A percentile compares a stretch with the other conserved stretches of the same genome.
Evolutionary conservation across 2,888 invertebrate species (phyloP).

Genomic region (Panorpa germanica): DNA sequence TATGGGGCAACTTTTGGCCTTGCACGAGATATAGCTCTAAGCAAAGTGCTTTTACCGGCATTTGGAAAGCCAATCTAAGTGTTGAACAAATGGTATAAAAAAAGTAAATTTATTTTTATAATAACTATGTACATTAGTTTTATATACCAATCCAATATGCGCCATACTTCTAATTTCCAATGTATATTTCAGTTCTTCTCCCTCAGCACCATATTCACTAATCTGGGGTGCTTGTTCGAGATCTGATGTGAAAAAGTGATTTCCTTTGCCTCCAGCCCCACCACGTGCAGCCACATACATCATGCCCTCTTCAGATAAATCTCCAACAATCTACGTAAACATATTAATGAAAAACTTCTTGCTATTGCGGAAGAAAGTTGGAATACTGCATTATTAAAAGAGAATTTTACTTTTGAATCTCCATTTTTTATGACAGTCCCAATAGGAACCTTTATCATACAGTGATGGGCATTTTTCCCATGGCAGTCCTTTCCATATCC

Average conservation of each 20-base stretch:
- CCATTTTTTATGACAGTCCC: slow-evolving; percentile 52
- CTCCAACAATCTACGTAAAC: slow-evolving; percentile 32
- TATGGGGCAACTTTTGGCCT: slow-evolving; percentile 81
- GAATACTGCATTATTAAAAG: slow-evolving; percentile 21
- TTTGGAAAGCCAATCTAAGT: slow-evolving; percentile 70
- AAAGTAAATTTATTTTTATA: slow-evolving; percentile 5
- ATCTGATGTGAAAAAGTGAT: slow-evolving; percentile 73
- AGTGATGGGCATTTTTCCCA: slow-evolving; percentile 63
- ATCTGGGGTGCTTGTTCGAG: slow-evolving; percentile 61
- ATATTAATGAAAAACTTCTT: background rate
- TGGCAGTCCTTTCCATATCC: slow-evolving; percentile 59
- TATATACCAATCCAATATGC: slow-evolving; percentile 65
- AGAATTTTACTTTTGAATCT: slow-evolving; percentile 23
- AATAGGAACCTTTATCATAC: slow-evolving; percentile 56
- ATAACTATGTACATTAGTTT: slow-evolving; percentile 5
- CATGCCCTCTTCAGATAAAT: slow-evolving; percentile 41
- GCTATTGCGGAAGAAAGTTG: background rate
- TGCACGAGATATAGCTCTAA: slow-evolving; percentile 70
- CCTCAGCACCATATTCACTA: slow-evolving; percentile 71
- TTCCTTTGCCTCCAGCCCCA: slow-evolving; percentile 91
- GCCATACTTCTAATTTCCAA: slow-evolving; percentile 87
- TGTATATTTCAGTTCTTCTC: slow-evolving; percentile 53
- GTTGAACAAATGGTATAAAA: slow-evolving; percentile 11
- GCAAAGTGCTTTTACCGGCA: slow-evolving; percentile 83
- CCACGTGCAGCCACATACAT: slow-evolving; percentile 90